Percentiles rank a stretch among this genome's conserved stretches.
Conservation (phyloP, 2,797 vertebrate species). For the Sciaenops ocellatus region DNA sequence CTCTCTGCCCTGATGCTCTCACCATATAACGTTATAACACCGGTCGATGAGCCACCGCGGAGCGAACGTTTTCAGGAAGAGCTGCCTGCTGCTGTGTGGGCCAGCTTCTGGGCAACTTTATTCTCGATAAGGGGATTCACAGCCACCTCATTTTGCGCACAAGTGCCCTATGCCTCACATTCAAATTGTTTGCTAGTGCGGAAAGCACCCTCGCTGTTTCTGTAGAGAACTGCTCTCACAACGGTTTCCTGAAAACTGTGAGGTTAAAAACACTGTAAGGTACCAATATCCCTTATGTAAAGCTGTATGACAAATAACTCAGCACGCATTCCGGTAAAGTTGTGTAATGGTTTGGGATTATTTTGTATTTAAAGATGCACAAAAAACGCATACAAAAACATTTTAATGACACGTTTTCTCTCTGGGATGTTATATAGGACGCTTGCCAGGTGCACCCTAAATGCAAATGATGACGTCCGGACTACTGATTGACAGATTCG, state of each 20-base stretch:
- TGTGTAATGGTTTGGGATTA: background rate
- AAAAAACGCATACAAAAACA: background rate
- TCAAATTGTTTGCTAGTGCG: background rate
- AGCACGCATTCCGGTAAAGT: background rate
- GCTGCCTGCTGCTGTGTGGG: background rate
- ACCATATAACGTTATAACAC: background rate
- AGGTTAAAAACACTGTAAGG: background rate
- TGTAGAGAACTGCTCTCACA: background rate
- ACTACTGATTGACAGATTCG: background rate
- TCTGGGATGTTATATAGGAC: background rate
- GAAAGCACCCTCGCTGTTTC: conserved; percentile 40
- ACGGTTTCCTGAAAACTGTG: conserved; percentile 40
- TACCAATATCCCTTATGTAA: too few species aligned
- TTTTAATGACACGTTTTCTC: background rate
- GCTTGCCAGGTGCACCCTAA: conserved; percentile 13
- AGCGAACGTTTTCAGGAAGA: conserved; percentile 31
- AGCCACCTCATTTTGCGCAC: conserved; percentile 28
- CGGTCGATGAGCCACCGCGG: background rate
- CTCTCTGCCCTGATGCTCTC: conserved; percentile 4
- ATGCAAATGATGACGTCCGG: conserved; percentile 3
- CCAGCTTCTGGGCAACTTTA: background rate
- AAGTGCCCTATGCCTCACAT: background rate
- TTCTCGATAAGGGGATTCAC: conserved; percentile 61
- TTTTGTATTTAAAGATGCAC: background rate
- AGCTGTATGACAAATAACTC: background rate